Evolutionary conservation across 2,797 vertebrate species (phyloP), one percentile per base, ranked within the genome.

Genomic region (Petrocephalus schoutedeni): DNA sequence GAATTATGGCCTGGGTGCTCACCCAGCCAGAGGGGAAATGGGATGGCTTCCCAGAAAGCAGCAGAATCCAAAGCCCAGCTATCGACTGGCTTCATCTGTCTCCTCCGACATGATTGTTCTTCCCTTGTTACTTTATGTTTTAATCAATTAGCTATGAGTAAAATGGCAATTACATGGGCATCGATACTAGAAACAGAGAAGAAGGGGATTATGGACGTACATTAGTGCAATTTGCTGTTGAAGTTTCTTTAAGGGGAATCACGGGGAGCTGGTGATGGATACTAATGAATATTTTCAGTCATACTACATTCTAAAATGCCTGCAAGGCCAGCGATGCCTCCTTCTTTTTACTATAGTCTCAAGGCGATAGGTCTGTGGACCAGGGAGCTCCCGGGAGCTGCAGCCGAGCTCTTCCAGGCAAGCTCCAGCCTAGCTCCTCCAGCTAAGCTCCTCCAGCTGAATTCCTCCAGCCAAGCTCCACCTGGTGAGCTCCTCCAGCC

Each of bases 141-240:
- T 94, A 96, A 97, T 98, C 96, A 97, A 95, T 97, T 95, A 94
- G 94, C 92, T 91, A 93, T 96, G 95, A 95, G 94, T 94, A 96
- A 97, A 97, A 96, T 92, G 94, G 94, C 95, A 96, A 96, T 97
- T 97, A 97, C 94, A 94, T 94, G 92, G 92, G 95, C 94, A 92
- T 94, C 90, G 92, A 91, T 96, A 96, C 95, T 89, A 95, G 95
- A 92, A 93, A 94, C 91, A 94, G 94, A 95, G 92, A 94, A 92
- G 92, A 91, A 93, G 94, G 95, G 96, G 97, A 95, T 96, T 96
- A 96, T 94, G 96, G 88, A 93, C 88, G 91, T 93, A 93, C 93
- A 95, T 95, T 94, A 94, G 93, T 93, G 95, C 95, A 97, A 95
- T 97, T 95, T 94, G 94, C 95, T 95, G 96, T 95, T 95, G 95